Conservation (phyloP, 1,140 invertebrate genomes). For the Stegodyphus dumicola region DNA sequence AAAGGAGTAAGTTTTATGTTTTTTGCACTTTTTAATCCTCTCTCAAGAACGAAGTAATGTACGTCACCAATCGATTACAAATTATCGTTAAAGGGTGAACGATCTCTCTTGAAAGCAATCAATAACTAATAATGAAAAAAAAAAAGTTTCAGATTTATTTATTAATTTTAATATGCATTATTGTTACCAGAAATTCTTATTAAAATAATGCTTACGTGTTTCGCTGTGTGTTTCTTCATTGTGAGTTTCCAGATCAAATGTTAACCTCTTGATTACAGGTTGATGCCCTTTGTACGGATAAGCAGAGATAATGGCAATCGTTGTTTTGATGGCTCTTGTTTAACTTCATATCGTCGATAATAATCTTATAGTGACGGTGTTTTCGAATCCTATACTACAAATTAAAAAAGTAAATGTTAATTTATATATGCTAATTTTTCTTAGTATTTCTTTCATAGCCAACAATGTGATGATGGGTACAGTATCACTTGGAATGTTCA, state of each 20-base stretch:
- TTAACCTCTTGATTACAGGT: constrained; percentile 44
- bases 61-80: constrained; percentile 19
- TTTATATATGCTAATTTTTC: no score
- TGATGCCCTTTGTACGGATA: constrained; percentile 58
- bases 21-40: not conserved
- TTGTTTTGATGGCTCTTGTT: no score
- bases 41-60: no score
- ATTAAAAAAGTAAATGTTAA: no score
- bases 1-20: constrained; percentile 43
- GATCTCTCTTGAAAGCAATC: constrained; percentile 9
- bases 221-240: not conserved
- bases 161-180: not conserved
- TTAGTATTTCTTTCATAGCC: no score
- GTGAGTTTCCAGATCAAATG: not conserved
- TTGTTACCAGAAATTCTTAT: not conserved
- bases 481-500: no score
- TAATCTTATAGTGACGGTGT: no score
- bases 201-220: not conserved
- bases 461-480: no score
- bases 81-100: constrained; percentile 44
- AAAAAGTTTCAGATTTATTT: not conserved
- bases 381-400: no score
- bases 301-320: constrained; percentile 24
- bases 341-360: no score
- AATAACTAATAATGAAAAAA: no score